Conservation (phyloP, 2,888 invertebrate genomes). For the Noctua janthina region DNA sequence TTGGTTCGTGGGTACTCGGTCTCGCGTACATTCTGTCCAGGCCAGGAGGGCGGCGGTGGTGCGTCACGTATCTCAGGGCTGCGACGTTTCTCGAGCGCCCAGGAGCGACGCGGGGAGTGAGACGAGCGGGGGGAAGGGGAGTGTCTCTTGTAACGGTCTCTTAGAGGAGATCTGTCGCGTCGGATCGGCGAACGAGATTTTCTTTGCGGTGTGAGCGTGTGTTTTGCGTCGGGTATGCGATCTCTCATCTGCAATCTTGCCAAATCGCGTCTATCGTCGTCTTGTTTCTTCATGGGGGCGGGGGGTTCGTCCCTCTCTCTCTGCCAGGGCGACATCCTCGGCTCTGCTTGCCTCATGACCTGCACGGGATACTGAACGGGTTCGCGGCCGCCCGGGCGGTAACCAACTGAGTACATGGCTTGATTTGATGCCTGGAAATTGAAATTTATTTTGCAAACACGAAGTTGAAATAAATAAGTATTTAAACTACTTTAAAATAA, state of each 20-base stretch:
- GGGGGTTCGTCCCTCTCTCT: constrained; percentile 73
- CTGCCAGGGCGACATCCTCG: constrained; percentile 75
- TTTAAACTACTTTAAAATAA: constrained; percentile 34
- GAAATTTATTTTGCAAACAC: constrained; percentile 84
- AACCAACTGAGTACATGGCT: constrained; percentile 86
- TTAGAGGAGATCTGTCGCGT: constrained; percentile 79
- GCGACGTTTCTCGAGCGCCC: constrained; percentile 84
- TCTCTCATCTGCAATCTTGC: constrained; percentile 54
- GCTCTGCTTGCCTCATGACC: constrained; percentile 65
- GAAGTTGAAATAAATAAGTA: constrained; percentile 46
- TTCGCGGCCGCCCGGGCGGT: constrained; percentile 76
- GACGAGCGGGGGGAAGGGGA: constrained; percentile 80
- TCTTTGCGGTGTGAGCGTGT: constrained; percentile 49
- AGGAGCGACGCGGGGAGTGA: constrained; percentile 83
- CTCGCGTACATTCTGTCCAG: constrained; percentile 72
- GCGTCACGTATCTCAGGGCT: constrained; percentile 79
- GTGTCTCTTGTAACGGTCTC: constrained; percentile 79
- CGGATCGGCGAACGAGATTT: constrained; percentile 80
- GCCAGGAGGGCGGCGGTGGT: constrained; percentile 85
- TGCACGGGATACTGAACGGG: constrained; percentile 72
- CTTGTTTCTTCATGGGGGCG: constrained; percentile 70
- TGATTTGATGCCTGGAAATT: constrained; percentile 87
- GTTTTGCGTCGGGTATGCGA: constrained; percentile 61
- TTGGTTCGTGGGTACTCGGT: constrained; percentile 56
- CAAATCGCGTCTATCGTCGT: constrained; percentile 73